phyloP scores from a whole-genome alignment of 2,797 vertebrate genomes.

The Urophycis tenuis region DNA sequence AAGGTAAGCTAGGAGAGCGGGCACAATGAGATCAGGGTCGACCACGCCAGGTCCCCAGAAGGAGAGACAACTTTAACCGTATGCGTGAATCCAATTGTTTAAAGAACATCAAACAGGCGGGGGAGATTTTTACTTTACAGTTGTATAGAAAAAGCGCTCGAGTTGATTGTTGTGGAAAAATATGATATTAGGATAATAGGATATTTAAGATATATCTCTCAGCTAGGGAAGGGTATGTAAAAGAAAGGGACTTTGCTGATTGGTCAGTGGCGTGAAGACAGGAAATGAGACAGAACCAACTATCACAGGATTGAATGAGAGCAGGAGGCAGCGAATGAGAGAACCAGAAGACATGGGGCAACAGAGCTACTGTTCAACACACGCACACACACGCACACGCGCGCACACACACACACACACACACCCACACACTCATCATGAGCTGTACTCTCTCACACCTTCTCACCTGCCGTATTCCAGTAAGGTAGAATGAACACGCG shows the following conservation, averaged over 20 bases:
- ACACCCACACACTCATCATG: conserved; percentile 7
- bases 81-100: neutral
- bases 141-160: neutral
- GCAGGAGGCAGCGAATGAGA: neutral
- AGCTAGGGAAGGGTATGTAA: neutral
- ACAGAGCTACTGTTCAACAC: neutral
- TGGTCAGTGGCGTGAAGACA: neutral
- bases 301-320: neutral
- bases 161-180: neutral
- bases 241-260: neutral
- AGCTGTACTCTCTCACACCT: too few relatives aligned
- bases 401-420: too few relatives aligned
- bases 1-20: conserved; percentile 21
- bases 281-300: neutral
- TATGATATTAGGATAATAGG: too few relatives aligned
- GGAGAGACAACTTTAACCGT: neutral
- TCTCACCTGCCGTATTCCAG: conserved; percentile 90
- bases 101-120: neutral
- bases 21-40: neutral
- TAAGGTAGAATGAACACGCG: conserved; percentile 87
- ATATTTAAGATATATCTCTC: neutral
- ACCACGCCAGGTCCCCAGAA: neutral
- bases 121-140: neutral
- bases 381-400: too few relatives aligned
- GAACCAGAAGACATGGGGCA: neutral